A percentile compares a stretch with the other conserved stretches of the same genome.
Conservation (phyloP, 2,888 invertebrate species). For the Ceraclea dissimilis region DNA sequence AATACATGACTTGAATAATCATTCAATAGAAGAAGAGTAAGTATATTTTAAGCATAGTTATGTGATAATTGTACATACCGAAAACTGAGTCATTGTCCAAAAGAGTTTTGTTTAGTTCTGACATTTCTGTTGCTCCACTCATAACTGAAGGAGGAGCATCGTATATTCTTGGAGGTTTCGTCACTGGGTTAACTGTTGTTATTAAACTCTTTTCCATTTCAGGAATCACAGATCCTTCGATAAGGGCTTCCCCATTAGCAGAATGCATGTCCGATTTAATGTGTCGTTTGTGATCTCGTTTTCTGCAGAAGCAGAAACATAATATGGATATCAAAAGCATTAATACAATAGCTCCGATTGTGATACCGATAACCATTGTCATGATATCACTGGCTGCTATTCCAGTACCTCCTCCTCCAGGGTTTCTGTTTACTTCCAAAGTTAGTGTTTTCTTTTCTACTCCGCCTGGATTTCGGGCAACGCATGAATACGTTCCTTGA, state of each 20-base stretch:
- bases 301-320: constrained; percentile 52
- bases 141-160: constrained; percentile 64
- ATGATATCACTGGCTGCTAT: constrained; percentile 49
- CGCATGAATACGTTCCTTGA: constrained; percentile 68
- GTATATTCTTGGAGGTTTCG: constrained; percentile 72
- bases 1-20: too few relatives aligned
- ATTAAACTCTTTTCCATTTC: constrained; percentile 82
- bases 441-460: constrained; percentile 68
- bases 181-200: constrained; percentile 76
- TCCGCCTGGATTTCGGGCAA: constrained; percentile 77
- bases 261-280: constrained; percentile 52
- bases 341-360: constrained; percentile 44
- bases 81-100: constrained; percentile 74
- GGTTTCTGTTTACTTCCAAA: constrained; percentile 41
- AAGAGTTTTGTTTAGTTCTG: constrained; percentile 72
- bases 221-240: constrained; percentile 68
- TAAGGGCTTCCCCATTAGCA: constrained; percentile 60
- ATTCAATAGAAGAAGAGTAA: too few relatives aligned
- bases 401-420: constrained; percentile 36
- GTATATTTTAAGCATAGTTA: too few relatives aligned
- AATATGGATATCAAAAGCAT: constrained; percentile 44
- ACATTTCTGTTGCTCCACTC: constrained; percentile 71
- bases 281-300: constrained; percentile 46
- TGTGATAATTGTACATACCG: constrained; percentile 51
- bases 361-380: constrained; percentile 47